Conservation (phyloP, 1,140 invertebrate genomes). For the Diorhabda elongata region DNA sequence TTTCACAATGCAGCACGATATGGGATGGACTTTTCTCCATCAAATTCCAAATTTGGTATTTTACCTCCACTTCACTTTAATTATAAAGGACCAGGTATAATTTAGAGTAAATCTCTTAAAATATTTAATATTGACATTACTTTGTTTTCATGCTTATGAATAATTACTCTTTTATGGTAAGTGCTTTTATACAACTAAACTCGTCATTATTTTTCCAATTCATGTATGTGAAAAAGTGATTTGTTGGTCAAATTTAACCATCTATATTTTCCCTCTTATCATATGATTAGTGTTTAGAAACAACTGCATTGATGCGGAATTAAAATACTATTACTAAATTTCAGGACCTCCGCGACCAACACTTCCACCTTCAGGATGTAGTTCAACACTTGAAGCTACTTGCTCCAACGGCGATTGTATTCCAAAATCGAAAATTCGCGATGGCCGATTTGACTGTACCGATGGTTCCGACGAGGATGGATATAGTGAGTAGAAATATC, state of each 20-base stretch:
- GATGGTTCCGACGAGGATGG: constrained; percentile 87
- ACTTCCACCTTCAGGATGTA: not conserved
- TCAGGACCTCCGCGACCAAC: constrained; percentile 28
- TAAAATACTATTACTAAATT: not conserved
- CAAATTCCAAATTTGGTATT: constrained; percentile 46
- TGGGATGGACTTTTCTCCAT: constrained; percentile 42
- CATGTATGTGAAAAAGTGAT: too few relatives aligned
- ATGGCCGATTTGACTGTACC: constrained; percentile 74
- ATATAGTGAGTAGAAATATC: constrained; percentile 67
- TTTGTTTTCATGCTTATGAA: too few relatives aligned
- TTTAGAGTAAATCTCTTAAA: not conserved
- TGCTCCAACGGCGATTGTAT: constrained; percentile 92
- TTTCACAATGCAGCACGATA: constrained; percentile 41
- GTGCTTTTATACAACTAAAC: too few relatives aligned
- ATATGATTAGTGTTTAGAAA: too few relatives aligned
- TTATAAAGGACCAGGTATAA: constrained; percentile 47
- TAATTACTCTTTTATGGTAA: too few relatives aligned
- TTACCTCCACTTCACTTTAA: constrained; percentile 46
- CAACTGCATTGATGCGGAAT: too few relatives aligned
- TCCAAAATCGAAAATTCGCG: constrained; percentile 72
- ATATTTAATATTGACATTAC: too few relatives aligned
- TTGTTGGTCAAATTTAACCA: too few relatives aligned
- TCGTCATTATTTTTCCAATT: too few relatives aligned
- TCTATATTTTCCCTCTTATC: too few relatives aligned
- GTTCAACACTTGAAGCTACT: constrained; percentile 66